A percentile compares a stretch with the other conserved stretches of the same genome.
phyloP scores from a whole-genome alignment of 2,888 invertebrate genomes.

The Amiota mariae region DNA sequence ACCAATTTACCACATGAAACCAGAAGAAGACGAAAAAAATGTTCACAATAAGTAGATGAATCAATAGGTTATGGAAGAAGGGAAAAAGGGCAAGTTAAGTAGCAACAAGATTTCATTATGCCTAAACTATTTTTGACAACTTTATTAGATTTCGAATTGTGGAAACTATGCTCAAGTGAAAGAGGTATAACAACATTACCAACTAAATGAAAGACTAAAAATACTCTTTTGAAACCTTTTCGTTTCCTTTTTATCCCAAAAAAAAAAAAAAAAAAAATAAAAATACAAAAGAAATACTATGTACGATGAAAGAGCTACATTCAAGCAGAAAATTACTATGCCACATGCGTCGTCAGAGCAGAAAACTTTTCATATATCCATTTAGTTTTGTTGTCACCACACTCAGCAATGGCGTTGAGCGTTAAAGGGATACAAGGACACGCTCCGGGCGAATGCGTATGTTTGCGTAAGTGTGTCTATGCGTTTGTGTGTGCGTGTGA shows the following conservation, averaged over 20 bases:
- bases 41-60: not conserved
- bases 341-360: slow-evolving; percentile 60
- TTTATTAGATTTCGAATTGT: slow-evolving; percentile 59
- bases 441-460: not conserved
- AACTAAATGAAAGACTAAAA: slow-evolving; percentile 49
- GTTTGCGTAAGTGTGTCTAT: not conserved
- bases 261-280: not conserved
- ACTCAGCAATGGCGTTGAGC: not conserved
- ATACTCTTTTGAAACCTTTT: not conserved
- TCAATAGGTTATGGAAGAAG: not conserved
- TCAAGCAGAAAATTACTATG: slow-evolving; percentile 57
- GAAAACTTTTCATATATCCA: slow-evolving; percentile 63
- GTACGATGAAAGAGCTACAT: slow-evolving; percentile 9
- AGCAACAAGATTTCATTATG: slow-evolving; percentile 64
- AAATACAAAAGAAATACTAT: slow-evolving; percentile 1
- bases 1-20: slow-evolving; percentile 19
- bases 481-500: slow-evolving; percentile 1
- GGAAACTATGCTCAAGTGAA: slow-evolving; percentile 28
- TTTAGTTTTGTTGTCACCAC: slow-evolving; percentile 62
- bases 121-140: slow-evolving; percentile 66
- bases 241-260: not conserved
- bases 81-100: not conserved
- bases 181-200: slow-evolving; percentile 29
- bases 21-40: not conserved
- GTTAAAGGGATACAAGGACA: slow-evolving; percentile 6